A percentile compares a stretch with the other conserved stretches of the same genome.
These are phyloP conservation scores for Drosophila nr. perissopoda DNA, from an alignment of 2,888 invertebrate species.

Conservation along the genomic window DNA sequence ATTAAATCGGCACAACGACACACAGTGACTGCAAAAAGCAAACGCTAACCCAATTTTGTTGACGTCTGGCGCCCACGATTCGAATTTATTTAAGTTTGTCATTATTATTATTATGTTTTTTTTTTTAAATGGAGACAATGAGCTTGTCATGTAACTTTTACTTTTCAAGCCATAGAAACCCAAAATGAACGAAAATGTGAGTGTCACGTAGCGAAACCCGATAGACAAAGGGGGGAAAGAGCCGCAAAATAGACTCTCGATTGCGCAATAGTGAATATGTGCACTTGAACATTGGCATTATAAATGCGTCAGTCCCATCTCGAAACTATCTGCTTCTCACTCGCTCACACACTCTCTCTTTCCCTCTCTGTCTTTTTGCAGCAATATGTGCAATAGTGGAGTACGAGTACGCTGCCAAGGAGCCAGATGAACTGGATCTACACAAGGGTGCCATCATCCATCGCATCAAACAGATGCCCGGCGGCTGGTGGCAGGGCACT, in stretches of 20 bases:
- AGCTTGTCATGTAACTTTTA: conserved; percentile 76
- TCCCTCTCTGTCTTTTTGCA: conserved; percentile 62
- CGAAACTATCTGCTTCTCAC: conserved; percentile 33
- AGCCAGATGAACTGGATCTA: conserved; percentile 93
- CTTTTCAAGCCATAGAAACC: conserved; percentile 55
- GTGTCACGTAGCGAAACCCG: conserved; percentile 62
- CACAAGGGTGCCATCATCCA: conserved; percentile 93
- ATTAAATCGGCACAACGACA: conserved; percentile 20
- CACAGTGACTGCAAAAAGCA: conserved; percentile 5
- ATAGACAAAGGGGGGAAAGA: conserved; percentile 22
- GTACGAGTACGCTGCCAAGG: conserved; percentile 93
- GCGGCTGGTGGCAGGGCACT: conserved; percentile 97
- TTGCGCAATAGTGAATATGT: conserved; percentile 72
- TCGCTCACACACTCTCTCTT: conserved; percentile 1
- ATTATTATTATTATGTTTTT: neutral
- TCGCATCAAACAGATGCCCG: conserved; percentile 91
- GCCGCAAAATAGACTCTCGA: conserved; percentile 27
- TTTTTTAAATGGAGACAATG: conserved; percentile 45
- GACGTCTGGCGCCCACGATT: conserved; percentile 25
- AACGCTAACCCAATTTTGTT: conserved; percentile 31
- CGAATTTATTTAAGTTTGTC: conserved; percentile 1
- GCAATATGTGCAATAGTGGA: conserved; percentile 92
- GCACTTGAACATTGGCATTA: conserved; percentile 55
- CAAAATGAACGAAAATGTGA: conserved; percentile 39
- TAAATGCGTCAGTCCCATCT: conserved; percentile 52